Evolutionary conservation across 2,797 vertebrate species (phyloP).

Genomic region (Taeniopygia guttata): DNA sequence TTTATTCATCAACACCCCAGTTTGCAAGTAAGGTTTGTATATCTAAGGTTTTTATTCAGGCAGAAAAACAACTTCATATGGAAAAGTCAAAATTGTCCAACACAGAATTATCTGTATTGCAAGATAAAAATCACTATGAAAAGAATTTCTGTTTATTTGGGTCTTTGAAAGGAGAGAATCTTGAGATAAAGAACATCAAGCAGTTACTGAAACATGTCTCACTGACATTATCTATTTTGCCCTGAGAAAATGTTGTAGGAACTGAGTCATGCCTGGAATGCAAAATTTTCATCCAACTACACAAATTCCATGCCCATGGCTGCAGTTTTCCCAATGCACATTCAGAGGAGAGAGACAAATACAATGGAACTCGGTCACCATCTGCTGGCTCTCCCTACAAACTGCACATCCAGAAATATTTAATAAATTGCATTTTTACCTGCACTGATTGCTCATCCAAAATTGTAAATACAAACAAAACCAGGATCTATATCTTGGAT

Average conservation of each 20-base stretch:
- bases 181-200: constrained; percentile 24
- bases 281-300: background rate
- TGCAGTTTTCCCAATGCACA: background rate
- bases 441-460: background rate
- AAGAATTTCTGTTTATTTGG: background rate
- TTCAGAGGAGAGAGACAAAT: background rate
- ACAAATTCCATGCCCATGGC: background rate
- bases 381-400: constrained; percentile 57
- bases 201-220: background rate
- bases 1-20: background rate
- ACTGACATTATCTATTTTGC: background rate
- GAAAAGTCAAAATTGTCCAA: background rate
- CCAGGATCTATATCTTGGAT: fast-evolving
- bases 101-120: background rate
- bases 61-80: background rate
- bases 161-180: background rate
- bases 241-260: constrained; percentile 4
- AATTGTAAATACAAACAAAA: background rate
- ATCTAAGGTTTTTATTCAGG: background rate
- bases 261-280: background rate
- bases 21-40: background rate
- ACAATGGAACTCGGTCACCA: constrained; percentile 44
- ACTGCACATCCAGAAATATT: background rate
- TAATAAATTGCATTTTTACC: background rate
- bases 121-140: background rate